Evolutionary conservation across 2,113 vertebrate genomes (phyloP).

Genomic region (Hassar affinis): DNA sequence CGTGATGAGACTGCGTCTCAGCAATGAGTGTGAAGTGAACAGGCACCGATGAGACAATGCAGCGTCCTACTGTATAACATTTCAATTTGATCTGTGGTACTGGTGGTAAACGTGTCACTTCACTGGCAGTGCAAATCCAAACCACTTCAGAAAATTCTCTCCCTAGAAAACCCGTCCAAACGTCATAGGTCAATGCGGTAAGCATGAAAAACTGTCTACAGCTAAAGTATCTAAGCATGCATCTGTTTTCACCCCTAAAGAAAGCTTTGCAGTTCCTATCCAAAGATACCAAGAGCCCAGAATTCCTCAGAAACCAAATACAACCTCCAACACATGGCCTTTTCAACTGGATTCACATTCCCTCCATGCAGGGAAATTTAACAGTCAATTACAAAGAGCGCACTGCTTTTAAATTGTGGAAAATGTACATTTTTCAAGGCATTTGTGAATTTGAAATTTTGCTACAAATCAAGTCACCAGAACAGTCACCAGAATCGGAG

Average conservation of each 20-base stretch:
- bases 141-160: slow-evolving; percentile 37
- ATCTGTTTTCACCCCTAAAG: slow-evolving; percentile 44
- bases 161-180: slow-evolving; percentile 27
- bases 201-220: slow-evolving; percentile 51
- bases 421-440: slow-evolving; percentile 30
- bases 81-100: slow-evolving; percentile 31
- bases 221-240: slow-evolving; percentile 53
- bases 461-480: slow-evolving; percentile 27
- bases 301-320: slow-evolving; percentile 40
- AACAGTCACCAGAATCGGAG: slow-evolving; percentile 27
- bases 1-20: slow-evolving; percentile 33
- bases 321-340: slow-evolving; percentile 28
- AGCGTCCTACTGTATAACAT: slow-evolving; percentile 27
- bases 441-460: slow-evolving; percentile 43
- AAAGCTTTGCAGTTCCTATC: slow-evolving; percentile 43
- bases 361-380: slow-evolving; percentile 7
- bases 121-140: slow-evolving; percentile 54
- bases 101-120: background rate
- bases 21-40: slow-evolving; percentile 38
- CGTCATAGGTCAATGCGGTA: slow-evolving; percentile 38
- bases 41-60: slow-evolving; percentile 30
- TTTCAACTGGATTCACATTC: no score
- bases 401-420: background rate
- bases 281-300: slow-evolving; percentile 44
- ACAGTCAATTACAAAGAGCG: slow-evolving; percentile 40